Evolutionary conservation across 2,888 invertebrate species (phyloP), one percentile per base, ranked within the genome.

Genomic region (Apodemia duryi): DNA sequence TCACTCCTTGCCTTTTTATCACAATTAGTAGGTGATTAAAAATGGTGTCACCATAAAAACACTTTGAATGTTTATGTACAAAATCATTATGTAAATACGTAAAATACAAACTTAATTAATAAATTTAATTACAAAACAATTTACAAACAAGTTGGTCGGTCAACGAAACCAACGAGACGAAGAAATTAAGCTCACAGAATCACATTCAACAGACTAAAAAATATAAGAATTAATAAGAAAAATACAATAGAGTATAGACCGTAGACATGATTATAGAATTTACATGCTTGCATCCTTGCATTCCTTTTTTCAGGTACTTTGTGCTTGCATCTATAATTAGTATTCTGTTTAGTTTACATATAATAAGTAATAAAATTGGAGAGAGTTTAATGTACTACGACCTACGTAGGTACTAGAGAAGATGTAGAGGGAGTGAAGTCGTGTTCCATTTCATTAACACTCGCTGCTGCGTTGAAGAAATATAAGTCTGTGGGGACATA

Each of bases 1-100:
- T 84, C 84, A 85, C 90, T 84, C 84, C 73, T 85, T 88, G 87
- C 88, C 88, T 86, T 73, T 75, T 78, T 78, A 85, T 91, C 88
- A 89, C 86, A 86, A 85, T 76, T 79, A 78, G 80, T 82, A 79
- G 72, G 76, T 74, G 67, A 75, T 78, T 73, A 74, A 77, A 72
- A 72, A 72, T 75, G 72, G 73, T 75, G 78, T 77, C 74, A 75
- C 71, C 73, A 69, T 71, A 75, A 70, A 71, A 76, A 74, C 77
- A 76, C 73, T 76, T 74, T 76, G 75, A 71, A 74, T 73, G 72
- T 78, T 70, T 72, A 74, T 75, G 77, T 72, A 78, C 71, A 73
- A 80, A 83, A 81, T 78, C 89, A 89, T 90, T 78, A 77, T 88
- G 82, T 75, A 77, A 77, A 75, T 76, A 74, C 76, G 74, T 75